A percentile compares a stretch with the other conserved stretches of the same genome.
Evolutionary conservation across 1,140 invertebrate species (phyloP).

Genomic region (Zaprionus tsacasi): DNA sequence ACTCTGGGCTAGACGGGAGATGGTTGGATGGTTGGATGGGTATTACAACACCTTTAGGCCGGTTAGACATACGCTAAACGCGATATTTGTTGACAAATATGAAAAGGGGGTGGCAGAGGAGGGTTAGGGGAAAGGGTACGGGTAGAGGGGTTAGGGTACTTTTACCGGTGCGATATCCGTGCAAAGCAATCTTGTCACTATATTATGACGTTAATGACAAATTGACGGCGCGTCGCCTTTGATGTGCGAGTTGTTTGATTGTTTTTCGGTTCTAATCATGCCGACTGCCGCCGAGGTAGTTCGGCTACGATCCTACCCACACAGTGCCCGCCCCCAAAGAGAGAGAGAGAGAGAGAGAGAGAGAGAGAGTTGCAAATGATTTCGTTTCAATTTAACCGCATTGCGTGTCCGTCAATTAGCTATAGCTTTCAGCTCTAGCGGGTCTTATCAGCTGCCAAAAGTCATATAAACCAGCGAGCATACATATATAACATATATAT

Average conservation of each 20-base stretch:
- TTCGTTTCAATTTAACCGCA: constrained; percentile 78
- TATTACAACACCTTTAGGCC: constrained; percentile 73
- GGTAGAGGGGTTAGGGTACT: not conserved
- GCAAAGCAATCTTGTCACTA: constrained; percentile 83
- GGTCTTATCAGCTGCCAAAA: constrained; percentile 73
- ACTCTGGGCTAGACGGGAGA: constrained; percentile 11
- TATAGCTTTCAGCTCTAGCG: constrained; percentile 38
- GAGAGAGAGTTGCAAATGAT: constrained; percentile 65
- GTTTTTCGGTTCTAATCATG: constrained; percentile 80
- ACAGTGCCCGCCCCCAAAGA: not conserved
- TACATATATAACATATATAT: constrained; percentile 10
- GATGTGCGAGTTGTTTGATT: constrained; percentile 80
- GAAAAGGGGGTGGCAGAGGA: not conserved
- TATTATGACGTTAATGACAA: constrained; percentile 82
- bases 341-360: constrained; percentile 8
- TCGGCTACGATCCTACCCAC: constrained; percentile 22
- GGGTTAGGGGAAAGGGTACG: no score
- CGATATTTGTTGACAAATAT: constrained; percentile 77
- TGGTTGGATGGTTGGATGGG: not conserved
- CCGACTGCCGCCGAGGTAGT: constrained; percentile 76
- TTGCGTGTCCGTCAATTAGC: constrained; percentile 67
- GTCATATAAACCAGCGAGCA: constrained; percentile 65
- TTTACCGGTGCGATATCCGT: constrained; percentile 63
- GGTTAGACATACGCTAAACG: constrained; percentile 64
- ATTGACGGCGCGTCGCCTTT: constrained; percentile 73